Conservation (phyloP, 2,888 invertebrate genomes). For the Coecobrya sp. region DNA sequence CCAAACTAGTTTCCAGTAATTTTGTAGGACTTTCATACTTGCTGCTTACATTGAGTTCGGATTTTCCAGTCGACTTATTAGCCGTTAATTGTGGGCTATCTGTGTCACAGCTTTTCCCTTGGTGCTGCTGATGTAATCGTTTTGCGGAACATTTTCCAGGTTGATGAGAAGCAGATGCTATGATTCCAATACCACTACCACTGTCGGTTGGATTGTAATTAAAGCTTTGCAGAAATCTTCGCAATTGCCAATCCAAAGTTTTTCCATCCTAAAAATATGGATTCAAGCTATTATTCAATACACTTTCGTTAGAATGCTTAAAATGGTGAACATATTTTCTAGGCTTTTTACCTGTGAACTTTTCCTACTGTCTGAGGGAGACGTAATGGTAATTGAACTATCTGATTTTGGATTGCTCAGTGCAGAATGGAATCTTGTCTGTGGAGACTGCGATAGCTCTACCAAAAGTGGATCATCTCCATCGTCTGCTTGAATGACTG, state of each 20-base stretch:
- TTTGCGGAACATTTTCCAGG: not conserved
- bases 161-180: not conserved
- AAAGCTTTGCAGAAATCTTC: slow-evolving; percentile 77
- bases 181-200: not conserved
- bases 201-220: slow-evolving; percentile 64
- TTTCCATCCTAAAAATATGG: slow-evolving; percentile 56
- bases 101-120: not conserved
- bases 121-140: not conserved
- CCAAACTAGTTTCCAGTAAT: slow-evolving; percentile 78
- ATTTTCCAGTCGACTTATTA: not conserved
- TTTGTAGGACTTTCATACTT: slow-evolving; percentile 16
- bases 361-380: slow-evolving; percentile 71
- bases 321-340: not conserved
- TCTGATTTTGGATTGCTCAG: slow-evolving; percentile 68
- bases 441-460: slow-evolving; percentile 61
- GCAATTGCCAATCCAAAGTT: slow-evolving; percentile 81
- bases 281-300: no score
- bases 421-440: slow-evolving; percentile 68
- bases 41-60: not conserved
- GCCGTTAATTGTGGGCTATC: not conserved
- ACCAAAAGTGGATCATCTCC: slow-evolving; percentile 57
- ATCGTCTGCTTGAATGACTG: not conserved
- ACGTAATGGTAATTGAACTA: slow-evolving; percentile 67
- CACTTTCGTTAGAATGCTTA: not conserved
- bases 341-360: slow-evolving; percentile 66